Evolutionary conservation across 2,113 vertebrate genomes (phyloP), one percentile per base, ranked within the genome.

Genomic region (Lanius ludovicianus): DNA sequence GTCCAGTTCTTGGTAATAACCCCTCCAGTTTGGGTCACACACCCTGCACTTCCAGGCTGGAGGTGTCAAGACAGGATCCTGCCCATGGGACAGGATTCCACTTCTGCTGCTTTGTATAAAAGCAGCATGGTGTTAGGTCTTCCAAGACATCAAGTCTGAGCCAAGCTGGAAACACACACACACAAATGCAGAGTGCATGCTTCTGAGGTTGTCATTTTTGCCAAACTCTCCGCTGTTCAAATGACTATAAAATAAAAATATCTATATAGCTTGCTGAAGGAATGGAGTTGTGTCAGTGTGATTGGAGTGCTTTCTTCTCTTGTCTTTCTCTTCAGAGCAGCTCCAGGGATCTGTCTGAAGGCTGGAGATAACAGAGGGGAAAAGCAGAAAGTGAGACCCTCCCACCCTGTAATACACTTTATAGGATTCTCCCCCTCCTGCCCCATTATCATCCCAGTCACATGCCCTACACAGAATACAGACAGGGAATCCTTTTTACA

Each of bases 181-280:
- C 50, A 65, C 19, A 73, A 24, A 77, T 9, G 31, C 79, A 84
- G 67, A 79, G 79, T n/a, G n/a, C 63, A 41, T 1, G 42, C 52
- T 81, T 63, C 76, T 30, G 11, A 92, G 70, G 75, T 74, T 81
- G 65, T 87, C 77, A 68, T 55, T 91, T 21, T 83, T 93, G 91
- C 87, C 80, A 96, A 91, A 93, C 46, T 84, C 75, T 67, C 73
- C 0, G 37, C 95, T 96, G 91, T 96, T 95, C 50, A 71, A 81
- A 89, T 30, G 22, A 90, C 37, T 88, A 88, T 31, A 33, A 88
- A 97, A 97, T 97, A 96, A 97, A 97, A 18, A 39, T 42, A 80
- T n/a, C 84, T 68, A 77, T 60, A 31, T 31, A 73, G 89, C 96
- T 97, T 95, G 94, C 93, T 95, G 84, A 93, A 96, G 81, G 39